phyloP scores from a whole-genome alignment of 2,113 vertebrate genomes.

The Regulus satrapa region DNA sequence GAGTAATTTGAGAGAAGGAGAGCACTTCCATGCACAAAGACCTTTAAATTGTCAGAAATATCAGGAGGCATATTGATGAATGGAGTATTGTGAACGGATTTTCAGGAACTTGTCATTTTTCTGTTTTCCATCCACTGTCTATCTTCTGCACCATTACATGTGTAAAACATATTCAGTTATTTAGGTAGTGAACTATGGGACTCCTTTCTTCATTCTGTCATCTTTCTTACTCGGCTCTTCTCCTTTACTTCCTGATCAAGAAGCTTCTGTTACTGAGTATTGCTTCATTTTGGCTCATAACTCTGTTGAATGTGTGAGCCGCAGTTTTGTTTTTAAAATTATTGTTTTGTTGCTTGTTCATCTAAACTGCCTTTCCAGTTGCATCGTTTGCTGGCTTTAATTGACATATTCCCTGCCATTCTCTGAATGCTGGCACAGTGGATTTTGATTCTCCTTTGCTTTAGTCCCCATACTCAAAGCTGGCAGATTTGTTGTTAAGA shows the following conservation, averaged over 20 bases:
- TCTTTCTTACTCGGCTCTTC: slow-evolving; percentile 8
- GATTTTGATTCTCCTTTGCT: background rate
- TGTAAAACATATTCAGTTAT: background rate
- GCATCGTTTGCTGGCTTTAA: slow-evolving; percentile 11
- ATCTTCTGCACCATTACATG: background rate
- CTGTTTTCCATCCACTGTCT: background rate
- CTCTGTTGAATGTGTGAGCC: background rate
- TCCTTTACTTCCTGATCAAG: background rate
- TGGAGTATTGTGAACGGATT: background rate
- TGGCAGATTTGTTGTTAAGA: background rate
- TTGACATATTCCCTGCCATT: slow-evolving; percentile 18
- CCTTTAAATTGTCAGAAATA: background rate
- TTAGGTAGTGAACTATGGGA: background rate
- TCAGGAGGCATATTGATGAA: background rate
- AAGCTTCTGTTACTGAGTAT: slow-evolving; percentile 33
- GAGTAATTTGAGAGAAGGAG: background rate
- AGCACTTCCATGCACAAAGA: background rate
- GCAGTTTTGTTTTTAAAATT: slow-evolving; percentile 17
- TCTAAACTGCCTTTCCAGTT: slow-evolving; percentile 31
- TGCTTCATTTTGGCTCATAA: slow-evolving; percentile 38
- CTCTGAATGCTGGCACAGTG: slow-evolving; percentile 39
- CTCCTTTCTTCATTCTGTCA: background rate
- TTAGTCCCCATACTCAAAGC: background rate
- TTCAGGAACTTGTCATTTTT: background rate
- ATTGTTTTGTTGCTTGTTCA: slow-evolving; percentile 41